Conservation (phyloP, 2,113 vertebrate genomes). For the Rhizomys pruinosus region DNA sequence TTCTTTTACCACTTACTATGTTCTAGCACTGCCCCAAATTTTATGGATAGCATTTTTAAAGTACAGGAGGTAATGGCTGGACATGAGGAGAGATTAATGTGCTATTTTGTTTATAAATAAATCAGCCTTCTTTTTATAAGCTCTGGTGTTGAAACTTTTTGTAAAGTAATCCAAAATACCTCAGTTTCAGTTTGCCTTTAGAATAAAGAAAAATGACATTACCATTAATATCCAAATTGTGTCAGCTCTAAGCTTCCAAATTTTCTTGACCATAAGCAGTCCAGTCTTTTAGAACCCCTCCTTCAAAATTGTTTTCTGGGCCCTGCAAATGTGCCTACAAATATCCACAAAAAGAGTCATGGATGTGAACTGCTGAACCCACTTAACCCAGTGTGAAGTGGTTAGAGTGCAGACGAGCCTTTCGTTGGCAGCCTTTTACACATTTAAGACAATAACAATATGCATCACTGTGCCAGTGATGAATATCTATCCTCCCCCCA, state of each 20-base stretch:
- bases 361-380: background rate
- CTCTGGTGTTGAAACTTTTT: background rate
- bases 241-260: background rate
- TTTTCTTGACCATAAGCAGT: slow-evolving; percentile 3
- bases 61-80: background rate
- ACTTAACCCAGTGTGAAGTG: background rate
- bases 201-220: slow-evolving; percentile 29
- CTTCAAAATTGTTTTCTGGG: slow-evolving; percentile 29
- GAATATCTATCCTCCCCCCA: background rate
- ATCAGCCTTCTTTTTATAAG: background rate
- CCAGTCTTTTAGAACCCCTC: slow-evolving; percentile 14
- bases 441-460: background rate
- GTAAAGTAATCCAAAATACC: background rate
- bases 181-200: slow-evolving; percentile 27
- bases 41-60: background rate
- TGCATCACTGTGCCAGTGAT: background rate
- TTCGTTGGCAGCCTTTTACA: background rate
- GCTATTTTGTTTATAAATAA: slow-evolving; percentile 29
- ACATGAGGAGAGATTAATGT: background rate
- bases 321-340: background rate
- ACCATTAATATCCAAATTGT: slow-evolving; percentile 1
- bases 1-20: slow-evolving; percentile 12
- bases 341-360: background rate
- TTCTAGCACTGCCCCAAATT: background rate
- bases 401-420: background rate